phyloP scores from a whole-genome alignment of 2,888 invertebrate species.

The Hypena proboscidalis region DNA sequence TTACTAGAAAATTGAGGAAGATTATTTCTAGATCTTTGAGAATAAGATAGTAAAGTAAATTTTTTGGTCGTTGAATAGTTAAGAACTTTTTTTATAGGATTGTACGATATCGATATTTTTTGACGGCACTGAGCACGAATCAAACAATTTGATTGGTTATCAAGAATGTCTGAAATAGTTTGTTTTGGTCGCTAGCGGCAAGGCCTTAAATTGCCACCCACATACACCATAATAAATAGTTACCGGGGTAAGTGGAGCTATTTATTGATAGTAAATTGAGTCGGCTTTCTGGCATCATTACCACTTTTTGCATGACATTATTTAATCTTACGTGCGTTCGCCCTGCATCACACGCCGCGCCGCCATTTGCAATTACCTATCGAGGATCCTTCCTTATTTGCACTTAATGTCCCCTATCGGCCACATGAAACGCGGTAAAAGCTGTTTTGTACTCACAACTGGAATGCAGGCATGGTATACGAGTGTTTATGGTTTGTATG shows the following conservation, averaged over 20 bases:
- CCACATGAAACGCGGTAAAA: conserved; percentile 28
- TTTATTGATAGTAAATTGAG: conserved; percentile 3
- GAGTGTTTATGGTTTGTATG: background rate
- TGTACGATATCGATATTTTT: too few relatives aligned
- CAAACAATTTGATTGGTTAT: too few relatives aligned
- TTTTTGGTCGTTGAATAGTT: too few relatives aligned
- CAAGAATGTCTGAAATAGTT: too few relatives aligned
- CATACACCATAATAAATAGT: background rate
- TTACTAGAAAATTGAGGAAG: too few relatives aligned
- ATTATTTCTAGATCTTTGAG: too few relatives aligned
- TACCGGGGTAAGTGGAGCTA: conserved; percentile 30
- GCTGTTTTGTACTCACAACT: conserved; percentile 20
- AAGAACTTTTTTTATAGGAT: too few relatives aligned
- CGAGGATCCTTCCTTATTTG: conserved; percentile 41
- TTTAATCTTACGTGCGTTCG: conserved; percentile 11
- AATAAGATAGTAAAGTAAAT: too few relatives aligned
- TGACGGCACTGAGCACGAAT: too few relatives aligned
- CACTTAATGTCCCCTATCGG: conserved; percentile 21
- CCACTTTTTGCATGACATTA: conserved; percentile 13
- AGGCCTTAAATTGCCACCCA: conserved; percentile 1
- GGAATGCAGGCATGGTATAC: too few relatives aligned
- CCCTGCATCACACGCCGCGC: conserved; percentile 14
- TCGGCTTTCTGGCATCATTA: background rate
- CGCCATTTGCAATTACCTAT: conserved; percentile 36
- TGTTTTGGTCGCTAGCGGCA: too few relatives aligned